phyloP scores from a whole-genome alignment of 1,140 invertebrate species.

The Anthonomus grandis region DNA sequence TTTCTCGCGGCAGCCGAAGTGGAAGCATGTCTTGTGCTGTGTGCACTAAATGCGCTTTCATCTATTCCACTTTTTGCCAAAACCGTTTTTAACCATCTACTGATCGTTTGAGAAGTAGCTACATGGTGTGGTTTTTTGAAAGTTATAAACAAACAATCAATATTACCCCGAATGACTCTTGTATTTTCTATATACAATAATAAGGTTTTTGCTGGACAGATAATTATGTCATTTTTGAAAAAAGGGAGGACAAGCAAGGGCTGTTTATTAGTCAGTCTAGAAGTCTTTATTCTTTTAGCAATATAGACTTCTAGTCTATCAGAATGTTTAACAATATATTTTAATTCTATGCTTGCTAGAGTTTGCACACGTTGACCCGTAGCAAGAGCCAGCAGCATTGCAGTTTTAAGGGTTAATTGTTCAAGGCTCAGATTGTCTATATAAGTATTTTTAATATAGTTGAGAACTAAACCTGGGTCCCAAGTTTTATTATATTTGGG shows the following conservation, averaged over 20 bases:
- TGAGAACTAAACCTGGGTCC: not conserved
- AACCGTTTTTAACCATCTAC: too few species aligned
- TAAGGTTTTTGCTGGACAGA: not conserved
- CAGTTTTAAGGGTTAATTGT: not conserved
- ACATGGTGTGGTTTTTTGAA: not conserved
- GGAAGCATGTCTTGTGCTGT: not conserved
- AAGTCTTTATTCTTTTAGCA: not conserved
- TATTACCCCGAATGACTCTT: not conserved
- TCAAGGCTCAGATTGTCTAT: not conserved
- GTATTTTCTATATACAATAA: conserved; percentile 1
- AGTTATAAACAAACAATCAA: too few species aligned
- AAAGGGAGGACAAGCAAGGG: not conserved
- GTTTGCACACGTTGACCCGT: too few species aligned
- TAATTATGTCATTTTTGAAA: not conserved
- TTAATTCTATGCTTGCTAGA: not conserved
- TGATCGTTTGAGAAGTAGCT: not conserved
- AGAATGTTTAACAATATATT: too few species aligned
- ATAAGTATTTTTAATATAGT: not conserved
- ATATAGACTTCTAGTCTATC: too few species aligned
- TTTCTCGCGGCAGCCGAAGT: too few species aligned
- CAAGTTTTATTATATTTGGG: not conserved
- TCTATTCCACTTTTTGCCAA: not conserved
- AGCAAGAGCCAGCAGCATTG: too few species aligned
- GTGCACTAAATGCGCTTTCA: not conserved
- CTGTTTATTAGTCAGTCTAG: not conserved